phyloP scores from a whole-genome alignment of 2,113 vertebrate genomes.

The human (Homo sapiens) region GRCh38 chr9:102566501-102567000 shows the following conservation, averaged over 20 bases:
- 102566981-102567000: neutral
- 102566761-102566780: neutral
- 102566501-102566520: neutral
- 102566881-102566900: neutral
- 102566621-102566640: neutral
- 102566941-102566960: neutral
- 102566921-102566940: neutral
- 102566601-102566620: neutral
- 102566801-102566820: neutral
- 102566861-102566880: neutral
- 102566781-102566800: neutral
- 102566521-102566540: neutral
- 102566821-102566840: neutral
- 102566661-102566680: conserved; percentile 6
- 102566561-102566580: neutral
- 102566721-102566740: neutral
- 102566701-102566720: neutral
- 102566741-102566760: neutral
- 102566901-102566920: neutral
- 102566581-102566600: neutral
- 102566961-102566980: neutral
- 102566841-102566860: neutral
- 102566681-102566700: neutral
- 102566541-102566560: neutral
- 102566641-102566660: neutral